Base-by-base conservation (phyloP, 2,797 vertebrate genomes). In the Lateolabrax maculatus region DNA sequence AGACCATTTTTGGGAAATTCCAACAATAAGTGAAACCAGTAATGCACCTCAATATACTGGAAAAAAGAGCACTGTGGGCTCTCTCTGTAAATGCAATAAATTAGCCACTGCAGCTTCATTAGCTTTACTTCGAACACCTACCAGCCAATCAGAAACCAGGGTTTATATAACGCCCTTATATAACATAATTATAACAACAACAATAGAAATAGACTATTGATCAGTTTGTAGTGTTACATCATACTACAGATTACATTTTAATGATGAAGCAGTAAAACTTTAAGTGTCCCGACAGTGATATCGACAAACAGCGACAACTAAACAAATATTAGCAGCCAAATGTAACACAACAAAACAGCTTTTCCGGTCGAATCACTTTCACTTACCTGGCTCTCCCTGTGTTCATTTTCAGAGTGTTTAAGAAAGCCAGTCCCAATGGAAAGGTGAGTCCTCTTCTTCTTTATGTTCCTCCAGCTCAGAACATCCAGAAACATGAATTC, bases 371-470 rank as follows among this genome's bases (percentile, higher is more conserved):
- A 21, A 19, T 5, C 13, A 18, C 1, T 18, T 48, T 60, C 8
- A 57, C 53, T 82, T 12, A 64, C 39, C 29, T 65, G 12, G 4
- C 23, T 23, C 13, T 78, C 16, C 36, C 41, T 81, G 10, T 29
- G 36, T 61, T 87, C 66, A 2, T 79, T 94, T 92, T 37, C 95
- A 99, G 98, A 87, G 98, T 99, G 29, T 99, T 99, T 92, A 99
- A 99, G 95, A 99, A 99, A 85, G 97, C 98, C 29, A 99, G 98
- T 90, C 98, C 98, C 8, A 99, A 99, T 37, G 97, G 97, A 86
- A 99, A 98, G 97, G 98, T 99, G 92, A 96, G 96, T 67, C 18
- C 0, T 44, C 29, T 0, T 62, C 52, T 7, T 61, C 2, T 1
- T 34, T 16, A 3, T 21, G 5, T 15, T 48, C 16, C 13, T n/a